Evolutionary conservation across 2,113 vertebrate species (phyloP).

Genomic region (Isurus oxyrinchus): DNA sequence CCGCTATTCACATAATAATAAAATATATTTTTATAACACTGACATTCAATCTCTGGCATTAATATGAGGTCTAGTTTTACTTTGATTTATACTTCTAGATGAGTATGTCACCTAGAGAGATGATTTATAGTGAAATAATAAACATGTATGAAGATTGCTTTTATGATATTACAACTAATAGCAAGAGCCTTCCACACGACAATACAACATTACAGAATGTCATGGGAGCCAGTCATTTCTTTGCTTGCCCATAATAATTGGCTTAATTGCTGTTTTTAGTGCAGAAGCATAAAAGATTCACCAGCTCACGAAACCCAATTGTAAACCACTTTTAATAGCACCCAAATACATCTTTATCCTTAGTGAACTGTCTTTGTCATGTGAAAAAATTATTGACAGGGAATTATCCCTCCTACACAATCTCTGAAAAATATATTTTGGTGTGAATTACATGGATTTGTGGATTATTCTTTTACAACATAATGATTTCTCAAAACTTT

Average conservation of each 20-base stretch:
- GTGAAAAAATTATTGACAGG: background rate
- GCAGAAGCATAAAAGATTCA: background rate
- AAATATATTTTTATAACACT: background rate
- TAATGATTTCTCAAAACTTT: background rate
- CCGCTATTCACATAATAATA: background rate
- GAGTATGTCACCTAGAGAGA: background rate
- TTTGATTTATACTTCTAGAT: background rate
- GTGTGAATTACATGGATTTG: background rate
- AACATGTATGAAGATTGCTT: background rate
- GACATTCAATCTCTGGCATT: background rate
- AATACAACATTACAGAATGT: background rate
- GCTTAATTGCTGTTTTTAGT: slow-evolving; percentile 14
- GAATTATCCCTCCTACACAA: background rate
- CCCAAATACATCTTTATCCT: background rate
- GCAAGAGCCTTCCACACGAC: background rate
- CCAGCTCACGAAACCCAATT: slow-evolving; percentile 19
- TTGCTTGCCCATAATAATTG: background rate
- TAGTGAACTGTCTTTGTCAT: background rate
- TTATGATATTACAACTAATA: background rate
- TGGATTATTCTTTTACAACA: background rate
- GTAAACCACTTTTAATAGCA: background rate
- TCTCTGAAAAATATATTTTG: background rate
- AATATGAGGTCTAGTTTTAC: background rate
- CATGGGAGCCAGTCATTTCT: background rate
- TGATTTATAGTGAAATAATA: background rate